Conservation (phyloP, 2,113 vertebrate species). For the Gobio gobio region DNA sequence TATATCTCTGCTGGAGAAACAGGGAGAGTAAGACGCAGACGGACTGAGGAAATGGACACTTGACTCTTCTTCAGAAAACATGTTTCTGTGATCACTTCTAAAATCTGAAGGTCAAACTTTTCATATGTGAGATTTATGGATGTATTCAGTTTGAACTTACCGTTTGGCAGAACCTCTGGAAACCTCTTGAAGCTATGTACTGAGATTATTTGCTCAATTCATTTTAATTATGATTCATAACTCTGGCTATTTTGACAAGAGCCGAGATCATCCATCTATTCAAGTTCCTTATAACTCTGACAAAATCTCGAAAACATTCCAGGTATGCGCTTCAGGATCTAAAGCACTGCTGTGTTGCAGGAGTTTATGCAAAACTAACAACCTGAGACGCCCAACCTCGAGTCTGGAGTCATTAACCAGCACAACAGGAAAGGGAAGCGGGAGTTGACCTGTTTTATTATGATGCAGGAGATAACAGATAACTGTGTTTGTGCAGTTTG, state of each 20-base stretch:
- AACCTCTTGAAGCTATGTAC: not conserved
- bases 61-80: not conserved
- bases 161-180: not conserved
- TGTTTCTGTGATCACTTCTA: not conserved
- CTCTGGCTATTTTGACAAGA: not conserved
- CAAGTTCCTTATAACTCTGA: not conserved
- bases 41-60: not conserved
- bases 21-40: not conserved
- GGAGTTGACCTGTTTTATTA: constrained; percentile 27
- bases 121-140: not conserved
- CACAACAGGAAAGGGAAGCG: constrained; percentile 48
- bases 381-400: not conserved
- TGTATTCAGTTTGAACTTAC: not conserved
- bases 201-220: not conserved
- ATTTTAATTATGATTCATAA: constrained; percentile 8
- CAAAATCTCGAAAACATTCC: not conserved
- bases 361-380: not conserved
- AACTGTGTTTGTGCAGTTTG: constrained; percentile 20
- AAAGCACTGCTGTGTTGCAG: not conserved
- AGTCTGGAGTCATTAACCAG: constrained; percentile 17
- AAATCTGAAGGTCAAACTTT: not conserved
- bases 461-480: constrained; percentile 2
- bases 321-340: constrained; percentile 4
- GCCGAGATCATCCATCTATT: not conserved
- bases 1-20: not conserved